These are phyloP conservation scores for Eupithecia abbreviata DNA, from an alignment of 2,888 invertebrate genomes.

Conservation along the genomic window DNA sequence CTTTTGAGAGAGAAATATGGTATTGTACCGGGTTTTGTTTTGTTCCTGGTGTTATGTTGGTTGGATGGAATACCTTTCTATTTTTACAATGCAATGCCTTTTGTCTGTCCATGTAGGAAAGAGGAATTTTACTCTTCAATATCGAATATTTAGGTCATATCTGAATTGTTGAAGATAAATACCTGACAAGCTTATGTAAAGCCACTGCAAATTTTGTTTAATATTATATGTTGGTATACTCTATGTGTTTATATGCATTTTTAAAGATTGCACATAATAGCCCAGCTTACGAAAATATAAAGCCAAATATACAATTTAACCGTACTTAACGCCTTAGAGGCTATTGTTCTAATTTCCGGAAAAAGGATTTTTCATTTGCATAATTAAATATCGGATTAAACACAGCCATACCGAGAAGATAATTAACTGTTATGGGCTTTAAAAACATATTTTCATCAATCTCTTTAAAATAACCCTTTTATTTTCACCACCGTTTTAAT, in stretches of 20 bases:
- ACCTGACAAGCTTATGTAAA: background rate
- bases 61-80: slow-evolving; percentile 15
- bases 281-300: background rate
- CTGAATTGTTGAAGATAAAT: background rate
- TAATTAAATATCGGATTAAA: slow-evolving; percentile 75
- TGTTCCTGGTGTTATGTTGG: slow-evolving; percentile 18
- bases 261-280: background rate
- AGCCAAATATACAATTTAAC: slow-evolving; percentile 50
- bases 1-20: slow-evolving; percentile 32
- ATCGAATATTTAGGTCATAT: background rate
- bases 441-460: slow-evolving; percentile 56
- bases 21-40: slow-evolving; percentile 16
- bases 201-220: background rate
- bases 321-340: slow-evolving; percentile 42
- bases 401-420: slow-evolving; percentile 61
- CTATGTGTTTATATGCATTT: background rate
- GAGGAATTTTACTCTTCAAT: background rate
- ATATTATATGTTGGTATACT: background rate
- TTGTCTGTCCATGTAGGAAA: slow-evolving; percentile 13
- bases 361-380: slow-evolving; percentile 69
- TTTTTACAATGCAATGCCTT: slow-evolving; percentile 10
- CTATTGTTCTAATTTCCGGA: slow-evolving; percentile 50
- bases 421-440: slow-evolving; percentile 65
- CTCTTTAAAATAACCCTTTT: slow-evolving; percentile 47
- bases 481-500: slow-evolving; percentile 57